Evolutionary conservation across 2,113 vertebrate species (phyloP).

Genomic region (Takifugu bimaculatus): DNA sequence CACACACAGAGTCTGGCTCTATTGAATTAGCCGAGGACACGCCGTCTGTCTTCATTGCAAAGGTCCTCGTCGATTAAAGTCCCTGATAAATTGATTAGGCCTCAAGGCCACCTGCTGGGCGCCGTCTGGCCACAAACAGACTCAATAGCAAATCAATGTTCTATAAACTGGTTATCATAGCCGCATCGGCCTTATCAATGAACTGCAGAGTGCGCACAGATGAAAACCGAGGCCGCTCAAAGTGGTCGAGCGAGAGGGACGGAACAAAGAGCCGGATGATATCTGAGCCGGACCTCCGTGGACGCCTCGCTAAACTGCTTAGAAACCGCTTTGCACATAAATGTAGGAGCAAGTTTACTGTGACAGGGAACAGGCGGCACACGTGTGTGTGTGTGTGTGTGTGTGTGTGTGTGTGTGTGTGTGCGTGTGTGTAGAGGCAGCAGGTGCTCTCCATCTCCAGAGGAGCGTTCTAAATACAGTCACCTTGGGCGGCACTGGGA

Average conservation of each 20-base stretch:
- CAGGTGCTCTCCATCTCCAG: conserved; percentile 56
- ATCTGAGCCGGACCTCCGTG: conserved; percentile 7
- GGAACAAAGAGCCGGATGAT: conserved; percentile 17
- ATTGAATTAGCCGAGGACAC: conserved; percentile 69
- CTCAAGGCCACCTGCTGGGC: conserved; percentile 67
- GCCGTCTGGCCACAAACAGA: conserved; percentile 65
- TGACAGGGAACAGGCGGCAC: conserved; percentile 1
- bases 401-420: background rate
- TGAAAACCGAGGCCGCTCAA: conserved; percentile 34
- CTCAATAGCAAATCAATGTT: conserved; percentile 67
- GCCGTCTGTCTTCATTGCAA: conserved; percentile 63
- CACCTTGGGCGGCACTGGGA: conserved; percentile 59
- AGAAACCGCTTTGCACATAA: background rate
- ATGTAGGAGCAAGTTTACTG: background rate
- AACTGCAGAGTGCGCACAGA: conserved; percentile 11
- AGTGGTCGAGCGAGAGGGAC: conserved; percentile 15
- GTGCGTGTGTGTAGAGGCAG: conserved; percentile 16
- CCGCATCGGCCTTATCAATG: conserved; percentile 55
- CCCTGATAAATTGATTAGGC: conserved; percentile 70
- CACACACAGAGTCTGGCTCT: conserved; percentile 26
- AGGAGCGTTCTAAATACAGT: conserved; percentile 60
- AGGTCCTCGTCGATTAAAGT: conserved; percentile 69
- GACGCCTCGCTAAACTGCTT: background rate
- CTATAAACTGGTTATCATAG: conserved; percentile 63
- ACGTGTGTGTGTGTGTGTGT: conserved; percentile 25